Percentiles rank a stretch among this genome's conserved stretches.
Evolutionary conservation across 2,888 invertebrate genomes (phyloP).

Genomic region (Platerodrilus igneus): DNA sequence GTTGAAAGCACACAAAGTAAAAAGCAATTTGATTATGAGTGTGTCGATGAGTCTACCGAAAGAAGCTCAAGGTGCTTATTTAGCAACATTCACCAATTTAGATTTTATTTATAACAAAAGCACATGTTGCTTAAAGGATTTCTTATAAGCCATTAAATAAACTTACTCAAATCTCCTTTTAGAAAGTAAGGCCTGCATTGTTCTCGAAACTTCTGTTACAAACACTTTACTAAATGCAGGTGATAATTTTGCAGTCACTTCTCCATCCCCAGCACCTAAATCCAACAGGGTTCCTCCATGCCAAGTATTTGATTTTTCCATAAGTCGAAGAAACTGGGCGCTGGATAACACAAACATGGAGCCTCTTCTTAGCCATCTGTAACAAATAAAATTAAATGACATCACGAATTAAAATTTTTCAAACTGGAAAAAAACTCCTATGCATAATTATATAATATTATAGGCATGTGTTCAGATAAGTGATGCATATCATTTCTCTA

Average conservation of each 20-base stretch:
- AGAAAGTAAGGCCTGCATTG: conserved; percentile 79
- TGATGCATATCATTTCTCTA: too few relatives aligned
- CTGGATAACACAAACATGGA: conserved; percentile 95
- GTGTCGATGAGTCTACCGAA: too few relatives aligned
- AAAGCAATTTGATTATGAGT: too few relatives aligned
- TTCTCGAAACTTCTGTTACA: conserved; percentile 86
- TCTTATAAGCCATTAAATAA: conserved; percentile 10
- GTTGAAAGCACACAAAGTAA: too few relatives aligned
- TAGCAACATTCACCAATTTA: too few relatives aligned
- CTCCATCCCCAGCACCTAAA: conserved; percentile 94
- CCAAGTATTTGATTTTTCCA: conserved; percentile 47
- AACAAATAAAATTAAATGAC: conserved; percentile 39
- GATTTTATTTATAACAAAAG: too few relatives aligned
- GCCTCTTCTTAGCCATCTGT: conserved; percentile 79
- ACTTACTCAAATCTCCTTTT: conserved; percentile 74
- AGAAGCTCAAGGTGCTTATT: too few relatives aligned
- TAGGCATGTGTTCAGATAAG: too few relatives aligned
- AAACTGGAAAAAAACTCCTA: too few relatives aligned
- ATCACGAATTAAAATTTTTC: too few relatives aligned
- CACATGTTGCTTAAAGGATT: too few relatives aligned
- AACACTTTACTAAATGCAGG: conserved; percentile 69
- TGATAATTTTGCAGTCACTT: conserved; percentile 78
- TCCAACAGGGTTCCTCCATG: conserved; percentile 63
- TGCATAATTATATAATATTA: too few relatives aligned
- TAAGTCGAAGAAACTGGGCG: conserved; percentile 67